Conservation (phyloP, 2,888 invertebrate species). For the Micoletzkya japonica region DNA sequence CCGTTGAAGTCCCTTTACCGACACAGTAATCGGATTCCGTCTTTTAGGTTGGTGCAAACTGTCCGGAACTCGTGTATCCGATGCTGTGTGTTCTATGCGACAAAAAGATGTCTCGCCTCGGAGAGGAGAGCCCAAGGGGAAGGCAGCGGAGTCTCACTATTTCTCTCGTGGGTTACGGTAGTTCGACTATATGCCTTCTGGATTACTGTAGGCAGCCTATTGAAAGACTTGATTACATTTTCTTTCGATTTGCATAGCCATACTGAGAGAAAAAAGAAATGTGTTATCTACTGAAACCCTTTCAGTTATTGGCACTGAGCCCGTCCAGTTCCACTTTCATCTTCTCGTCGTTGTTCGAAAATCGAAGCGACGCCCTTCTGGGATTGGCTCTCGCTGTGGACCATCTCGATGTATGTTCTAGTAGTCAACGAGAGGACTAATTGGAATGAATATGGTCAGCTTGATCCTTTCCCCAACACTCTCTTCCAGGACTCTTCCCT, state of each 20-base stretch:
- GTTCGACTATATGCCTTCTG: neutral
- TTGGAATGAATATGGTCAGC: no score
- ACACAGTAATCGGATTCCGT: neutral
- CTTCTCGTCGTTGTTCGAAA: neutral
- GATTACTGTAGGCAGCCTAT: neutral
- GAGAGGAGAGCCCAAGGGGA: slow-evolving; percentile 13
- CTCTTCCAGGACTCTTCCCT: slow-evolving; percentile 15
- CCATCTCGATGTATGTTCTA: slow-evolving; percentile 5
- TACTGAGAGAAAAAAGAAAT: neutral
- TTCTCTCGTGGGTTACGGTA: neutral
- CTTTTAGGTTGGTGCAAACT: slow-evolving; percentile 12
- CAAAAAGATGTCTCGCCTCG: neutral
- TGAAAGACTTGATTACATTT: no score
- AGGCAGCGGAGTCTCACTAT: neutral
- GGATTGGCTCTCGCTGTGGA: slow-evolving; percentile 10
- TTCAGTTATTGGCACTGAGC: slow-evolving; percentile 14
- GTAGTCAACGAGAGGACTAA: no score
- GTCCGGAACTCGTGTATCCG: slow-evolving; percentile 13
- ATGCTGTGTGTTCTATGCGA: slow-evolving; percentile 13
- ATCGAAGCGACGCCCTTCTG: neutral
- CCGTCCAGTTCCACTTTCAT: neutral
- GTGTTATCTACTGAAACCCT: neutral
- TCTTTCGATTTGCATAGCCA: neutral
- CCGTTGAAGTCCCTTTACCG: neutral
- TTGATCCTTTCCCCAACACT: no score